Evolutionary conservation across 2,113 vertebrate genomes (phyloP).

Genomic region (Cyprinodon brontotheroides): DNA sequence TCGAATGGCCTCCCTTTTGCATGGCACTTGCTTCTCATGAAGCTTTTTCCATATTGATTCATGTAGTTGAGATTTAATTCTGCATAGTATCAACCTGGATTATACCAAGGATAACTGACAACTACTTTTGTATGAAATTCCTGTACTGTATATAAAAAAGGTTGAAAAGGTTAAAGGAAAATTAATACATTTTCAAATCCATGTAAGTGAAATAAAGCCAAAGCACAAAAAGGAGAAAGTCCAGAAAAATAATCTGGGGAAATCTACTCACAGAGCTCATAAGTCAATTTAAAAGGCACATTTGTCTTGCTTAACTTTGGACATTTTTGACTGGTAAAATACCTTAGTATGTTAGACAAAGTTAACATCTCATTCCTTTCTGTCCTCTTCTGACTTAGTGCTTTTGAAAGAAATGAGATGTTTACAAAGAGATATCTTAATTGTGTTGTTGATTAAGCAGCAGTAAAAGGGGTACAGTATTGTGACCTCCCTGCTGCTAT

Average conservation of each 20-base stretch:
- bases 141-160: too few species aligned
- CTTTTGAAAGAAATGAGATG: conserved; percentile 36
- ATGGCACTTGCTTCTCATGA: too few species aligned
- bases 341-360: neutral
- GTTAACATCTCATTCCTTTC: neutral
- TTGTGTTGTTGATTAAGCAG: conserved; percentile 35
- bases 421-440: conserved; percentile 48
- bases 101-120: too few species aligned
- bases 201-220: too few species aligned
- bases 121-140: too few species aligned
- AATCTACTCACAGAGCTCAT: conserved; percentile 22
- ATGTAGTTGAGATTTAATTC: too few species aligned
- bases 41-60: too few species aligned
- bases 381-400: conserved; percentile 14
- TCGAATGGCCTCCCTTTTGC: too few species aligned
- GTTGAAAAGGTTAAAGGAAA: too few species aligned
- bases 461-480: conserved; percentile 7
- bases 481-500: conserved; percentile 21
- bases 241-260: neutral
- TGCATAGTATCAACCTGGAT: too few species aligned
- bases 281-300: conserved; percentile 20
- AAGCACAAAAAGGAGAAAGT: neutral
- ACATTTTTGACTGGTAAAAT: neutral
- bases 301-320: conserved; percentile 15
- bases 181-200: too few species aligned